Evolutionary conservation across 1,140 invertebrate species (phyloP).

Genomic region (Musca vetustissima): DNA sequence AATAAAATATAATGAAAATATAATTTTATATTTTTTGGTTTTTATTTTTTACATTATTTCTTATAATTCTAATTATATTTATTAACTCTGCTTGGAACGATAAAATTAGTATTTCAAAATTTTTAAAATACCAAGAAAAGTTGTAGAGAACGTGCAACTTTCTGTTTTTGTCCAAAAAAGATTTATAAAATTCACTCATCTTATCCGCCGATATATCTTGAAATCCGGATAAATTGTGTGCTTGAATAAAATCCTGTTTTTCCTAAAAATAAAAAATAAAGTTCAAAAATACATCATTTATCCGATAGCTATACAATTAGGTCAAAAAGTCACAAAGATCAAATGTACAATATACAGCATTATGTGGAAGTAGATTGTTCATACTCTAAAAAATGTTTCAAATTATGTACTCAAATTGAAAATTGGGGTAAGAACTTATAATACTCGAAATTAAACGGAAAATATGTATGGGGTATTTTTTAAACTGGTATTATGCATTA

Average conservation of each 20-base stretch:
- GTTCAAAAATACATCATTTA: not conserved
- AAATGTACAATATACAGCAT: too few species aligned
- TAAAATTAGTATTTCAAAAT: slow-evolving; percentile 65
- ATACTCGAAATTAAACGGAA: too few species aligned
- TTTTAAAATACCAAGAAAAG: slow-evolving; percentile 73
- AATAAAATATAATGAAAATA: too few species aligned
- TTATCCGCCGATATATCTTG: slow-evolving; percentile 70
- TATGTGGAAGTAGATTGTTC: too few species aligned
- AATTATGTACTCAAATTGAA: too few species aligned
- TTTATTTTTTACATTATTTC: not conserved
- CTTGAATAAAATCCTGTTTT: slow-evolving; percentile 64
- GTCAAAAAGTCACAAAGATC: too few species aligned
- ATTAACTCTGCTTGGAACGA: slow-evolving; percentile 63
- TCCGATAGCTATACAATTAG: too few species aligned
- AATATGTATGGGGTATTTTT: too few species aligned
- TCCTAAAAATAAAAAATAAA: slow-evolving; percentile 60
- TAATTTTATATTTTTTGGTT: too few species aligned
- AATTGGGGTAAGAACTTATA: too few species aligned
- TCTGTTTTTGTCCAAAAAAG: slow-evolving; percentile 78
- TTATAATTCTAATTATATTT: slow-evolving; percentile 44
- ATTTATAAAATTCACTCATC: slow-evolving; percentile 84
- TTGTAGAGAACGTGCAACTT: slow-evolving; percentile 71
- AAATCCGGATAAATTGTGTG: slow-evolving; percentile 58
- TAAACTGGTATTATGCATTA: too few species aligned
- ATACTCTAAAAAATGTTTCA: too few species aligned